Evolutionary conservation across 2,888 invertebrate genomes (phyloP).

Genomic region (Nemapogon koenigi): DNA sequence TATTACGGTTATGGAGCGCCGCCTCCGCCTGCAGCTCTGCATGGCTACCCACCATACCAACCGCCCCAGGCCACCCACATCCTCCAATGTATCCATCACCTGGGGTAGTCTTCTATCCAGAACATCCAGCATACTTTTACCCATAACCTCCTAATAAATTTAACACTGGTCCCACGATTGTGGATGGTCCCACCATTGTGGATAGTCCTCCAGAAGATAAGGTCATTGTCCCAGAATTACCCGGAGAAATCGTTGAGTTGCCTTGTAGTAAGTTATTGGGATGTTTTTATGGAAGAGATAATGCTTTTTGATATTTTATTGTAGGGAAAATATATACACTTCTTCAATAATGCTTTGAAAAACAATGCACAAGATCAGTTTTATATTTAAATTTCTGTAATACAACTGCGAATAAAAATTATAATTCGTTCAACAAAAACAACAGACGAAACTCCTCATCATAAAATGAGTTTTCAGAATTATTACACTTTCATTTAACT

Average conservation of each 20-base stretch:
- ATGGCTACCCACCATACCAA: slow-evolving; percentile 21
- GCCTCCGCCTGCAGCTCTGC: slow-evolving; percentile 26
- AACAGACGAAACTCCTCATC: too few relatives aligned
- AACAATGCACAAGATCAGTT: too few relatives aligned
- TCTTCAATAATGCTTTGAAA: too few relatives aligned
- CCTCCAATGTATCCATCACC: slow-evolving; percentile 27
- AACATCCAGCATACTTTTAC: slow-evolving; percentile 49
- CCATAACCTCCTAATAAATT: slow-evolving; percentile 22
- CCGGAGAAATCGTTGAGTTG: slow-evolving; percentile 55
- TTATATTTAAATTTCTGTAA: too few relatives aligned
- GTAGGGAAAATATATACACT: too few relatives aligned
- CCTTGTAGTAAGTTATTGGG: slow-evolving; percentile 62
- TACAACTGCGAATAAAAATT: too few relatives aligned
- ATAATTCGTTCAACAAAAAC: too few relatives aligned
- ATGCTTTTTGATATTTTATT: too few relatives aligned
- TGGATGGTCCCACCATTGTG: slow-evolving; percentile 23
- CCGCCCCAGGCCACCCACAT: slow-evolving; percentile 23
- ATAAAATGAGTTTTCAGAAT: too few relatives aligned
- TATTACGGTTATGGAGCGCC: slow-evolving; percentile 47
- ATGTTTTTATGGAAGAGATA: too few relatives aligned
- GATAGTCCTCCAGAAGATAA: slow-evolving; percentile 26
- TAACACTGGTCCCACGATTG: too few relatives aligned
- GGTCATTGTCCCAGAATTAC: slow-evolving; percentile 41
- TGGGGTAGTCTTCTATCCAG: slow-evolving; percentile 41
- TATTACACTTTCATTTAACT: too few relatives aligned